These are phyloP conservation scores for Apocrypta bakeri DNA, from an alignment of 1,140 invertebrate genomes.

Conservation along the genomic window DNA sequence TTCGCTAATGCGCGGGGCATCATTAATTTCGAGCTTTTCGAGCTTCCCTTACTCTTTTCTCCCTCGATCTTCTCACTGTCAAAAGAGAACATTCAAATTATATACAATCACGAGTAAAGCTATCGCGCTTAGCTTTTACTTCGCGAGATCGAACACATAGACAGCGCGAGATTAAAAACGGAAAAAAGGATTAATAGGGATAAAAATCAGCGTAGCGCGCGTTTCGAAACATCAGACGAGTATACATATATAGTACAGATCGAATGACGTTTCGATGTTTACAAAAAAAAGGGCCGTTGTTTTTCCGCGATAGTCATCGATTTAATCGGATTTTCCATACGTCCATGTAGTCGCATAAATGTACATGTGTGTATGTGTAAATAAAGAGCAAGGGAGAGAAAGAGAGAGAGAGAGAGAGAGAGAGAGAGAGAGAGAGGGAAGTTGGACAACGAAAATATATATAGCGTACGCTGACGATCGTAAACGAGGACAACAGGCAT, in stretches of 20 bases:
- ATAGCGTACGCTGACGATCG: not conserved
- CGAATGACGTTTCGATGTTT: conserved; percentile 50
- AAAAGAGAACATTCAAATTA: not conserved
- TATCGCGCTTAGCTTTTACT: too few species aligned
- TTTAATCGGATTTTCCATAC: conserved; percentile 45
- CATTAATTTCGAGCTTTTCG: conserved; percentile 57
- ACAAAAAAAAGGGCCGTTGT: conserved; percentile 31
- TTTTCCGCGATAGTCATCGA: conserved; percentile 38
- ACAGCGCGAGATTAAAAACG: not conserved
- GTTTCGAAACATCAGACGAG: too few species aligned
- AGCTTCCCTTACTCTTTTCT: not conserved
- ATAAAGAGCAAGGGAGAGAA: too few species aligned
- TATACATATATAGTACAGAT: not conserved
- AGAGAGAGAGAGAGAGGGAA: not conserved
- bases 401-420: not conserved
- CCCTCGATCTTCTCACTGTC: not conserved
- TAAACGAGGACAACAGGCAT: conserved; percentile 8
- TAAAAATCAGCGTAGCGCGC: not conserved
- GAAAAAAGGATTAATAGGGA: not conserved
- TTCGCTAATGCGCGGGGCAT: conserved; percentile 54
- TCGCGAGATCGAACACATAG: too few species aligned
- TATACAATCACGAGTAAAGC: too few species aligned
- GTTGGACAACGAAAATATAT: not conserved
- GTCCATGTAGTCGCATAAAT: not conserved
- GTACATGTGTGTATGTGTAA: too few species aligned